Evolutionary conservation across 1,140 invertebrate genomes (phyloP).

Genomic region (Gonatopus flavifemur): DNA sequence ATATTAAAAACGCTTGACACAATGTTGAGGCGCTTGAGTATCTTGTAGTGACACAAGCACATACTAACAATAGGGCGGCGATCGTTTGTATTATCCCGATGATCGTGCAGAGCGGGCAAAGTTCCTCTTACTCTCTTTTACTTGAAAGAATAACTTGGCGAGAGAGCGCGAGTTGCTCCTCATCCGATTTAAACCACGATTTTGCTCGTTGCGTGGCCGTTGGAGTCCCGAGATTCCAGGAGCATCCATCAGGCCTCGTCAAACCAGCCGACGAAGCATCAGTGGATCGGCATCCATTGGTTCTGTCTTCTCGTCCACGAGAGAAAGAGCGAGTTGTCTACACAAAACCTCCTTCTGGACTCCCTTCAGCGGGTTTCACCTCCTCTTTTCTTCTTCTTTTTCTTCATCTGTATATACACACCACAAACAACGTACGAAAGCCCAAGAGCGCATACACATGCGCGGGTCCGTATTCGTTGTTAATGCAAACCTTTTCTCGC

Average conservation of each 20-base stretch:
- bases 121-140: slow-evolving; percentile 7
- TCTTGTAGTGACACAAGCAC: too few relatives aligned
- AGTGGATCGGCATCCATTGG: slow-evolving; percentile 52
- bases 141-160: slow-evolving; percentile 32
- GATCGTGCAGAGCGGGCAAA: slow-evolving; percentile 19
- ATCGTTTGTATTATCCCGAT: slow-evolving; percentile 50
- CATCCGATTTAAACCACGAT: slow-evolving; percentile 56
- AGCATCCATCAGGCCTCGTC: slow-evolving; percentile 57
- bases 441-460: slow-evolving; percentile 13
- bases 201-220: slow-evolving; percentile 46
- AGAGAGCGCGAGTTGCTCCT: slow-evolving; percentile 38
- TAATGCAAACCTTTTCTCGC: slow-evolving; percentile 22
- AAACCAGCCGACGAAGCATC: slow-evolving; percentile 57
- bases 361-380: slow-evolving; percentile 20
- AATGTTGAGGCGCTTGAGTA: too few relatives aligned
- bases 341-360: slow-evolving; percentile 34
- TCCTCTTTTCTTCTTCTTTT: slow-evolving; percentile 12
- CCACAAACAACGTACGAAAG: not conserved
- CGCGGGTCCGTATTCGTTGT: slow-evolving; percentile 12
- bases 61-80: slow-evolving; percentile 51
- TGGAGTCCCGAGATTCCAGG: slow-evolving; percentile 50
- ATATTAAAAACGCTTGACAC: too few relatives aligned
- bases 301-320: too few relatives aligned
- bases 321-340: slow-evolving; percentile 21
- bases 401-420: slow-evolving; percentile 8